These are phyloP conservation scores for Seira sanloemensis DNA, from an alignment of 2,888 invertebrate genomes.

Conservation along the genomic window DNA sequence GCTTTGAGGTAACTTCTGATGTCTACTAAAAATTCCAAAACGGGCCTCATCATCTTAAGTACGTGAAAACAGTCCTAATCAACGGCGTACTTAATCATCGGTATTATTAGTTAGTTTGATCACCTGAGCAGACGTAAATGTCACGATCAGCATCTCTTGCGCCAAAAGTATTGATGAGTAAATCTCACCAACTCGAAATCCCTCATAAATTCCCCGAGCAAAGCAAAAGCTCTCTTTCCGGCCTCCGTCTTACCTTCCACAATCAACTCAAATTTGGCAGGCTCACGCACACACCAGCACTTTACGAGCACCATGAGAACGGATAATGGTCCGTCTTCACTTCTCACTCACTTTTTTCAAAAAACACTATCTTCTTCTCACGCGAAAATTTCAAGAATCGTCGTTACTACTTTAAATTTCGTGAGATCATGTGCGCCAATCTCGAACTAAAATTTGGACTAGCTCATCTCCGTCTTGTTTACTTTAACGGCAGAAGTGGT, in stretches of 20 bases:
- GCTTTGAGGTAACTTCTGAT: no score
- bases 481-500: no score
- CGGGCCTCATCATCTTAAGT: background rate
- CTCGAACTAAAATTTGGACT: no score
- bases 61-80: no score
- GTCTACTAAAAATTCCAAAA: constrained; percentile 1
- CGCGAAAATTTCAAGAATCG: no score
- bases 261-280: constrained; percentile 14
- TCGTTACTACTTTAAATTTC: no score
- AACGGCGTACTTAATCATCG: no score
- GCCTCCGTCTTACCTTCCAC: background rate
- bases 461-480: no score
- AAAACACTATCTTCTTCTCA: background rate
- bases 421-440: no score
- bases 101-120: constrained; percentile 6
- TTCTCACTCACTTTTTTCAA: background rate
- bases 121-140: constrained; percentile 27
- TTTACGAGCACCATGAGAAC: background rate
- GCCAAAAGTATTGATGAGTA: constrained; percentile 45
- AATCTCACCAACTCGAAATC: background rate
- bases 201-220: background rate
- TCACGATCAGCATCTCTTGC: constrained; percentile 12
- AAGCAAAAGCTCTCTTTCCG: background rate
- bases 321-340: no score
- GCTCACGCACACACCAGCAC: constrained; percentile 13